Conservation (phyloP, 2,113 vertebrate species). For the Catharus fuscescens region DNA sequence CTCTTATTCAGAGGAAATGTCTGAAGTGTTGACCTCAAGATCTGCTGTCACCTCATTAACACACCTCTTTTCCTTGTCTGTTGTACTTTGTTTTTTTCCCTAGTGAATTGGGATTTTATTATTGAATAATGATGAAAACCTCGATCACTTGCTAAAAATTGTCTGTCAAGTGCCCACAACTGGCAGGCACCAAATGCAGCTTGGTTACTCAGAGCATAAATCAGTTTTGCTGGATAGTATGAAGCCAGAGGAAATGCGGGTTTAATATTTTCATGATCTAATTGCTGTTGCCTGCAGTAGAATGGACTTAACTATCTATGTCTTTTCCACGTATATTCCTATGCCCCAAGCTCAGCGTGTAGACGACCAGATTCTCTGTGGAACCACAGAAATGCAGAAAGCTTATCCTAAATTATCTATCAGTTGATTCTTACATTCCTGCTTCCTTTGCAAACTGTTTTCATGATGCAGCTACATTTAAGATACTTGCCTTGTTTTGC, state of each 20-base stretch:
- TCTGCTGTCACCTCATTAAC: neutral
- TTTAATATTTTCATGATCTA: neutral
- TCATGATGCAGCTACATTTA: neutral
- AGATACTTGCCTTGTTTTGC: neutral
- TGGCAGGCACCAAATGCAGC: neutral
- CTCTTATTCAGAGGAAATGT: neutral
- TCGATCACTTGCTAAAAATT: neutral
- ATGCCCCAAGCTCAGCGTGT: neutral
- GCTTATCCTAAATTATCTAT: neutral
- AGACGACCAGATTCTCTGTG: neutral
- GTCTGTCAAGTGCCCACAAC: neutral
- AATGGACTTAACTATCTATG: neutral
- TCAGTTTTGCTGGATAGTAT: neutral
- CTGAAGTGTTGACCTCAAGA: neutral
- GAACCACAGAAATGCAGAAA: neutral
- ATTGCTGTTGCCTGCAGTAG: conserved; percentile 11
- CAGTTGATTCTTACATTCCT: neutral
- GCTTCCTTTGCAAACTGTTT: neutral
- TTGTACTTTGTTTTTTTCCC: neutral
- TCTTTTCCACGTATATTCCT: neutral
- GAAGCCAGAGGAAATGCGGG: neutral
- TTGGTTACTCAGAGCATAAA: neutral
- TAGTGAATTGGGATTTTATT: neutral
- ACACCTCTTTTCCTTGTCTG: neutral
- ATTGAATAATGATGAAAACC: neutral